Evolutionary conservation across 1,140 invertebrate genomes (phyloP), one percentile per base, ranked within the genome.

Genomic region (Solenopsis fugax): DNA sequence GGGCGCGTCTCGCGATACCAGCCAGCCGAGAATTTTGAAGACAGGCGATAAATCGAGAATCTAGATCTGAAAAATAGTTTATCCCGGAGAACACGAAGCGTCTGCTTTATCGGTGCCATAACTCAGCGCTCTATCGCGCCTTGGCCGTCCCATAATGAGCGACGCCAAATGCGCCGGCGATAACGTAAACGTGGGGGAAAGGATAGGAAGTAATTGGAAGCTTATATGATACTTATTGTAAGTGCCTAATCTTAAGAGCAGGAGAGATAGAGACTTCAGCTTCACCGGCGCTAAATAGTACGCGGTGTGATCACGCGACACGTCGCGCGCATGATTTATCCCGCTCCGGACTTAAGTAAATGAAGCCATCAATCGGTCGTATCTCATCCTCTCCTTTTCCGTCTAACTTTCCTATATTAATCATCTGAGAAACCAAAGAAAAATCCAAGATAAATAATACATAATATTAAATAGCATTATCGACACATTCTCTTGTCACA

Each of bases 31-130:
- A 85, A 73, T 78, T 50, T 64, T 78, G 73, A 85, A 58, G 69
- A 84, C 69, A 9, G 18, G 9, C n/a, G 16, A 75, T 54, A 69
- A 48, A 86, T 88, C 81, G 24, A 18, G 21, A 60, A 71, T 24
- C 41, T 50, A 77, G 80, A 88, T 88, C 76, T 90, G 60, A 84
- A 88, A 86, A 90, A 64, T 81, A 71, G 62, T 69, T 82, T 82
- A 81, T 52, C 77, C 77, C 34, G 18, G 52, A 52, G 41, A 78
- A 21, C n/a, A 71, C 54, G 75, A 67, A 88, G 75, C 86, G 86
- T 77, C 88, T 65, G 60, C 73, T 91, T 91, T 93, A 93, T 92
- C 91, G 62, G 67, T 75, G 45, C 82, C 73, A 89, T 89, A 92
- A 92, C 85, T 93, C 87, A 92, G 37, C 45, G 65, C 21, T 84